These are phyloP conservation scores for Megalops atlanticus DNA, from an alignment of 2,113 vertebrate genomes.

Conservation along the genomic window DNA sequence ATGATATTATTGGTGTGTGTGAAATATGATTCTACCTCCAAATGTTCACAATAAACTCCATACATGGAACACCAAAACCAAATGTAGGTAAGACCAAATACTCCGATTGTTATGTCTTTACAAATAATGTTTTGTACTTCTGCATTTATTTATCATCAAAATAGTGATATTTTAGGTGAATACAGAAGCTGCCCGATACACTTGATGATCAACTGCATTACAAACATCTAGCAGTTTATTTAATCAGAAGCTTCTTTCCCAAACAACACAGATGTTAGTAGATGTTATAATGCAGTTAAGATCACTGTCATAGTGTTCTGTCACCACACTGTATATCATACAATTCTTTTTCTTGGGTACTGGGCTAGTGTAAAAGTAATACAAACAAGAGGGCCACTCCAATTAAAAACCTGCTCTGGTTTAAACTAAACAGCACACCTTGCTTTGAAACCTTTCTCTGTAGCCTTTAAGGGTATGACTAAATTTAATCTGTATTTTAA, in stretches of 20 bases:
- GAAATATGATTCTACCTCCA: too few relatives aligned
- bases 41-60: too few relatives aligned
- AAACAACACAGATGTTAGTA: neutral
- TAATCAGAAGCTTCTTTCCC: slow-evolving; percentile 8
- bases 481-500: neutral
- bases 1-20: too few relatives aligned
- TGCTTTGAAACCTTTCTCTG: neutral
- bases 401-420: neutral
- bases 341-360: neutral
- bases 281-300: neutral
- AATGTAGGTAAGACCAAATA: too few relatives aligned
- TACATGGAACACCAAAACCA: too few relatives aligned
- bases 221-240: neutral
- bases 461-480: neutral
- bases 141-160: too few relatives aligned
- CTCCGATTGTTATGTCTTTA: too few relatives aligned
- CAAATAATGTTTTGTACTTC: too few relatives aligned
- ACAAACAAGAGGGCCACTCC: neutral
- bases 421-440: neutral
- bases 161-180: too few relatives aligned
- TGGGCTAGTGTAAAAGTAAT: slow-evolving; percentile 1
- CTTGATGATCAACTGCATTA: neutral
- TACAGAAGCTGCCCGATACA: too few relatives aligned
- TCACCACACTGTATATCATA: neutral
- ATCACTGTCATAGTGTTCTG: neutral